These are phyloP conservation scores for Eidolon dupreanum DNA, from an alignment of 2,797 vertebrate species.

Conservation along the genomic window DNA sequence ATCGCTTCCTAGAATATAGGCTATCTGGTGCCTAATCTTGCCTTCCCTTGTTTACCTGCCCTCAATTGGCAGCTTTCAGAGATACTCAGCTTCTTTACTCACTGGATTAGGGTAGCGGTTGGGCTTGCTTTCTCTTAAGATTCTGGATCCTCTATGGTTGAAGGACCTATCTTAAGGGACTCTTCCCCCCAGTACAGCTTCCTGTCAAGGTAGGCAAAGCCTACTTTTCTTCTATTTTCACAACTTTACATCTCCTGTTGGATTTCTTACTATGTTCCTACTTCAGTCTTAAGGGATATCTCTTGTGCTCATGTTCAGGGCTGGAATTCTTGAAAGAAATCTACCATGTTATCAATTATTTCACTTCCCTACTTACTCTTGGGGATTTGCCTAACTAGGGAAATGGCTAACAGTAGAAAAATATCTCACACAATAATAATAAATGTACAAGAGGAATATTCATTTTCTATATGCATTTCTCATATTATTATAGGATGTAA, in stretches of 20 bases:
- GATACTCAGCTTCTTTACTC: background rate
- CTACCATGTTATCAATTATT: background rate
- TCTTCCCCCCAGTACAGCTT: background rate
- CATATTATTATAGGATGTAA: slow-evolving; percentile 26
- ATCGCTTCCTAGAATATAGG: background rate
- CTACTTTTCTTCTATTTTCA: background rate
- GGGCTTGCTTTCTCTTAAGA: background rate
- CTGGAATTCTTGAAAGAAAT: background rate
- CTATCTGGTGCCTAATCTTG: background rate
- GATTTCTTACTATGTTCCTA: background rate
- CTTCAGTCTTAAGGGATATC: background rate
- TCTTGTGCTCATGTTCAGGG: background rate
- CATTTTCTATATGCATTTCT: background rate
- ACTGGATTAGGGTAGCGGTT: background rate
- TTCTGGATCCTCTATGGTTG: background rate
- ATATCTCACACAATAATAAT: background rate
- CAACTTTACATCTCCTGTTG: background rate
- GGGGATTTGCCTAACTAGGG: background rate
- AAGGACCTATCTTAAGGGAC: background rate
- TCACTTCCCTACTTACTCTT: background rate
- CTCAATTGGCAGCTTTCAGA: background rate
- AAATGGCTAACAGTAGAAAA: background rate
- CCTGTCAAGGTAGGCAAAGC: background rate
- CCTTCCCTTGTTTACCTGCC: background rate
- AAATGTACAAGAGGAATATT: background rate